Evolutionary conservation across 2,113 vertebrate species (phyloP).

Genomic region (Paedocypris sp.): DNA sequence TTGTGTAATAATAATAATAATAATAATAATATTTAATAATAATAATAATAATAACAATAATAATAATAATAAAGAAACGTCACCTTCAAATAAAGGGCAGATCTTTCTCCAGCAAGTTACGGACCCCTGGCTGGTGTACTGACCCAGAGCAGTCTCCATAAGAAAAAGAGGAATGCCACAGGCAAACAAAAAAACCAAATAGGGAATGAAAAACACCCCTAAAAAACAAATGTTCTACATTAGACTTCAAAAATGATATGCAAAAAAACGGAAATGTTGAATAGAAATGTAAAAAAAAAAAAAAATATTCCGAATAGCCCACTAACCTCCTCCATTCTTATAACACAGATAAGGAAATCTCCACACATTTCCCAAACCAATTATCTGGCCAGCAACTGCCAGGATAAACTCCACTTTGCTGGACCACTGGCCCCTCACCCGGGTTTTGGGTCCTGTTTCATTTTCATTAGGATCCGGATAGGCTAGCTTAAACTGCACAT

Average conservation of each 20-base stretch:
- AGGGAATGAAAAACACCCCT: constrained; percentile 68
- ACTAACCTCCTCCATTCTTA: constrained; percentile 68
- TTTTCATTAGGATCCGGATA: constrained; percentile 5
- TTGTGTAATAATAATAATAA: too few species aligned
- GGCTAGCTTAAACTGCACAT: constrained; percentile 40
- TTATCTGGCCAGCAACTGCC: constrained; percentile 66
- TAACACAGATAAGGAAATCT: constrained; percentile 68
- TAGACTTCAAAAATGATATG: neutral
- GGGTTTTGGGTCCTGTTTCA: constrained; percentile 3
- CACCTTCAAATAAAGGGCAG: constrained; percentile 71
- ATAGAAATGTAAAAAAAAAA: neutral
- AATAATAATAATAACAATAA: neutral
- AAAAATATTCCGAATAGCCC: neutral
- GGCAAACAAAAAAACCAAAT: constrained; percentile 59
- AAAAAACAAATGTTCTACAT: constrained; percentile 16
- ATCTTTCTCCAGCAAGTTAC: constrained; percentile 66
- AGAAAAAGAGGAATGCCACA: constrained; percentile 66
- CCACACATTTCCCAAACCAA: constrained; percentile 68
- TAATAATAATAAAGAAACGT: neutral
- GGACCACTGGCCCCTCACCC: constrained; percentile 56
- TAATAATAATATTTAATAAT: too few species aligned
- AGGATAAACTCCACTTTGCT: constrained; percentile 65
- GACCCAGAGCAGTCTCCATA: constrained; percentile 58
- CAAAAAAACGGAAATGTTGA: neutral
- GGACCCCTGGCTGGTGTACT: constrained; percentile 62